Evolutionary conservation across 2,113 vertebrate species (phyloP), one percentile per base, ranked within the genome.

Genomic region (Mustela nigripes): DNA sequence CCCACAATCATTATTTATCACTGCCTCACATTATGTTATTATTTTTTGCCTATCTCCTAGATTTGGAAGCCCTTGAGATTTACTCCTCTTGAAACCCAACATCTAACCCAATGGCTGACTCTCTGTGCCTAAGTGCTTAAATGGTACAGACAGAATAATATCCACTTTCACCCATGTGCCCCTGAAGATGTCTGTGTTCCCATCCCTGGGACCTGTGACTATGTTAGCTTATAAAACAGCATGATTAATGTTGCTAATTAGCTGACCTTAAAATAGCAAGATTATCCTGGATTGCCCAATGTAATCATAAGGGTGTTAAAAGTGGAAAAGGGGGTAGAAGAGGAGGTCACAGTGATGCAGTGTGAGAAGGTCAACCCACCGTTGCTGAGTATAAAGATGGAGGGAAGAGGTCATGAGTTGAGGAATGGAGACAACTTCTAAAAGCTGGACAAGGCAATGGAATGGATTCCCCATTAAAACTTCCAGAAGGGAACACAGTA

Each of bases 391-490:
- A 14, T 28, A 63, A 89, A 39, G 39, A 39, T 39, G 39, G 39
- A 39, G 39, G 39, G 39, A 39, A 16, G 36, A 39, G 45, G 10
- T 19, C 74, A 11, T 0, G 16, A 71, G 31, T 4, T 19, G 2
- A 58, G 22, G 42, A 36, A 9, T 26, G 11, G 5, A 36, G 11
- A 11, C 4, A 10, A 21, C 8, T 18, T 50, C 39, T 4, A 21
- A 16, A 58, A 83, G 6, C 42, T 24, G 5, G 36, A 63, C 36
- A 80, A n/a, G 1, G 10, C 7, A 28, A 78, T 11, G 9, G 80
- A 87, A 42, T 87, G 48, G 11, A 16, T 21, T 58, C 0, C 56
- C 9, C 10, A 3, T 11, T 26, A 0, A 0, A 73, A 1, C 12
- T 24, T 39, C 31, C 6, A 10, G 19, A 28, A 56, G 62, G 2